A percentile compares a stretch with the other conserved stretches of the same genome.
Evolutionary conservation across 2,113 vertebrate genomes (phyloP).

Genomic region (Pogonocichla stellata): DNA sequence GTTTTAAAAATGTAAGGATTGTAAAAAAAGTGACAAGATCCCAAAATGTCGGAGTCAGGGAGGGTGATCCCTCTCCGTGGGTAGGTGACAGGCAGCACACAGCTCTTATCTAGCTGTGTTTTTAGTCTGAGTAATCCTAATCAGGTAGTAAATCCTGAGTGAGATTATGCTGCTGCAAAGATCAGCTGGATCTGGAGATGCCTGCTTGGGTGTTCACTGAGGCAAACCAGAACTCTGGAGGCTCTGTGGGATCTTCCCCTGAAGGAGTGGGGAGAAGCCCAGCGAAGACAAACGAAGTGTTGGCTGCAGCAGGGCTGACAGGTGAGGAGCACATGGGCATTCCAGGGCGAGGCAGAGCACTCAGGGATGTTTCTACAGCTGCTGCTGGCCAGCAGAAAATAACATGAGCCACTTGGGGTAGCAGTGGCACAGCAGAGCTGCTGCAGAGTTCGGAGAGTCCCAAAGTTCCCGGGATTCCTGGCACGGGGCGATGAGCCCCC

Average conservation of each 20-base stretch:
- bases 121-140: conserved; percentile 14
- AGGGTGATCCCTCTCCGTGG: background rate
- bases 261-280: background rate
- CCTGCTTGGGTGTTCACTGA: background rate
- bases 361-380: conserved; percentile 73
- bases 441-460: background rate
- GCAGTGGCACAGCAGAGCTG: background rate
- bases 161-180: background rate
- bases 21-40: background rate
- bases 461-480: conserved; percentile 15
- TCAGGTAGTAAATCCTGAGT: conserved; percentile 5
- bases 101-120: background rate
- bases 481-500: background rate
- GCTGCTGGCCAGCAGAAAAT: conserved; percentile 59
- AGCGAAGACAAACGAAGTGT: background rate
- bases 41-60: background rate
- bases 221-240: background rate
- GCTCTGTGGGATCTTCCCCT: background rate
- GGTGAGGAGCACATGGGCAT: conserved; percentile 70
- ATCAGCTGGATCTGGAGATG: background rate
- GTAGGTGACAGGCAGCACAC: background rate
- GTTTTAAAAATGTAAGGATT: background rate
- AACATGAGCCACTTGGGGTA: background rate
- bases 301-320: conserved; percentile 26
- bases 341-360: background rate